Evolutionary conservation across 2,113 vertebrate genomes (phyloP).

Genomic region (Equus przewalskii): DNA sequence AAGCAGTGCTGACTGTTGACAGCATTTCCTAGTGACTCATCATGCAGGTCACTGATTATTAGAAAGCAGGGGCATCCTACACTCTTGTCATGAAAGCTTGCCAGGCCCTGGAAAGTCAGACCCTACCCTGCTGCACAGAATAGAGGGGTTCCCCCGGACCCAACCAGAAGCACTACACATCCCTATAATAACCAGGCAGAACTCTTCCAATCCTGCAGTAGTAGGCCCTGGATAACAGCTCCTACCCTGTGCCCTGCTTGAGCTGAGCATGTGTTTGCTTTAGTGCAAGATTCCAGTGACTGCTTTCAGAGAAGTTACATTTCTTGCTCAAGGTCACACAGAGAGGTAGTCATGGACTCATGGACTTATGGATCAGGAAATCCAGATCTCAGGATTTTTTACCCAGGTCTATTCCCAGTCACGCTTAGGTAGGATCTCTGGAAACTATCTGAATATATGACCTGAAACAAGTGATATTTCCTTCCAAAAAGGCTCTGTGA

Average conservation of each 20-base stretch:
- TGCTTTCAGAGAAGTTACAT: background rate
- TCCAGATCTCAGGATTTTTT: background rate
- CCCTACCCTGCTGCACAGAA: background rate
- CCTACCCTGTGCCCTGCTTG: too few relatives aligned
- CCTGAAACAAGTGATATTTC: slow-evolving; percentile 56
- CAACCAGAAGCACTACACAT: background rate
- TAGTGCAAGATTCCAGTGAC: background rate
- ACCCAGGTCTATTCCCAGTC: background rate
- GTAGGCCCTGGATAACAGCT: background rate
- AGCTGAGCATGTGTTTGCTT: background rate
- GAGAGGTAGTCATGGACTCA: accelerated
- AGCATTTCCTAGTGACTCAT: background rate
- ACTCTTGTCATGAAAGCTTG: background rate
- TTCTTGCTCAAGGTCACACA: background rate
- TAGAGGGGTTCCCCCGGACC: background rate
- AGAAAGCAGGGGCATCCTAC: background rate
- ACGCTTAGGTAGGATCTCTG: background rate
- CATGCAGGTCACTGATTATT: background rate
- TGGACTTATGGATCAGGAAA: background rate
- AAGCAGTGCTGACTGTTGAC: background rate
- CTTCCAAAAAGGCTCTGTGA: slow-evolving; percentile 23
- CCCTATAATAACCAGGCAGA: background rate
- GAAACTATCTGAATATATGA: slow-evolving; percentile 45
- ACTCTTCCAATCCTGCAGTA: background rate
- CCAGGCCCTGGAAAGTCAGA: background rate